These are phyloP conservation scores for Tetanocera ferruginea DNA, from an alignment of 2,888 invertebrate genomes.

Conservation along the genomic window DNA sequence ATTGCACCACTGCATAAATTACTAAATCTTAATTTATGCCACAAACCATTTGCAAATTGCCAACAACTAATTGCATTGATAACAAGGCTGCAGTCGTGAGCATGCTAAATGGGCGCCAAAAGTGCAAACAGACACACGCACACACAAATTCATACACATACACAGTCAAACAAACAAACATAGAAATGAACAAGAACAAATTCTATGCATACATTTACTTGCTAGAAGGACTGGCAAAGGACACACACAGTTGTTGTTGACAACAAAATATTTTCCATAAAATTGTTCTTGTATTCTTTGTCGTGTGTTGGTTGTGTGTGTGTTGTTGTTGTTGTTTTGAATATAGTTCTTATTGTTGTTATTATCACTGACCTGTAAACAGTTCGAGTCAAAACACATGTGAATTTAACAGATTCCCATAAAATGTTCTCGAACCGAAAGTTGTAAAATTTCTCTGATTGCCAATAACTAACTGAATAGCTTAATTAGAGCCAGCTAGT, in stretches of 20 bases:
- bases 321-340: not conserved
- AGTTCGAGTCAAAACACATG: not conserved
- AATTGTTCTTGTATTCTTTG: not conserved
- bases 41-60: conserved; percentile 13
- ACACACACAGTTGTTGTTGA: not conserved
- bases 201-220: too few relatives aligned
- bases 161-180: too few relatives aligned
- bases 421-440: not conserved
- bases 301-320: not conserved
- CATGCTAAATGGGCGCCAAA: conserved; percentile 2
- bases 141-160: not conserved
- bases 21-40: not conserved
- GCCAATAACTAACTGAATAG: not conserved
- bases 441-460: not conserved
- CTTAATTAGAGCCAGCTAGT: too few relatives aligned
- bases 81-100: not conserved
- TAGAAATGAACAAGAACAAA: too few relatives aligned
- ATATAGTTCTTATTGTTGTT: not conserved
- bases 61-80: conserved; percentile 20
- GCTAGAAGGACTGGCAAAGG: too few relatives aligned
- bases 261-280: not conserved
- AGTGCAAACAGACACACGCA: not conserved
- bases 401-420: not conserved
- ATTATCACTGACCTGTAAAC: not conserved
- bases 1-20: not conserved